phyloP scores from a whole-genome alignment of 2,113 vertebrate genomes.

The Trogon melanurus region DNA sequence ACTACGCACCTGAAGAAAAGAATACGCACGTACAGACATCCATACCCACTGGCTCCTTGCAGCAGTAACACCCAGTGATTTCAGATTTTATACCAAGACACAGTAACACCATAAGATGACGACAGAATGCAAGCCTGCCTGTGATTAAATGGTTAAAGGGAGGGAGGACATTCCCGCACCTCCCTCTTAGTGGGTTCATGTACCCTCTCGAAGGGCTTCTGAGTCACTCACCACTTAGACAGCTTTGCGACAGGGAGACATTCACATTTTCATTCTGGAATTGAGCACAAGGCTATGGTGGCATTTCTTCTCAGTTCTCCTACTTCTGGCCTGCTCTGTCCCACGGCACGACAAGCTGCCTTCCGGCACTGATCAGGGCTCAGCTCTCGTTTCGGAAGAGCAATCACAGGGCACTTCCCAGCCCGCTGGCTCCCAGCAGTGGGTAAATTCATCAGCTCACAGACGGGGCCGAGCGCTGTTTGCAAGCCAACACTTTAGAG shows the following conservation, averaged over 20 bases:
- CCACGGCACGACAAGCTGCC: not conserved
- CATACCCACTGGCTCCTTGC: not conserved
- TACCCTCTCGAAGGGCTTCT: not conserved
- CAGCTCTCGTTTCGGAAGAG: not conserved
- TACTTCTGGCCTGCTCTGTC: not conserved
- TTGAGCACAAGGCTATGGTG: not conserved
- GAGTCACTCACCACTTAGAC: not conserved
- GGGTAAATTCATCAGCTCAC: conserved; percentile 5
- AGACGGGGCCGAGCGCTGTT: not conserved
- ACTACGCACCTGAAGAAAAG: not conserved
- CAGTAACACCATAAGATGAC: not conserved
- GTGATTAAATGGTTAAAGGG: not conserved
- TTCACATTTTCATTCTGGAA: not conserved
- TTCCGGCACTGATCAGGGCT: not conserved
- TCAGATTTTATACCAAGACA: not conserved
- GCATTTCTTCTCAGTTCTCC: not conserved
- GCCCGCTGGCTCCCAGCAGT: conserved; percentile 14
- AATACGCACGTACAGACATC: not conserved
- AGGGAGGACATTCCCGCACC: not conserved
- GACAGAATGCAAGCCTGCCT: not conserved
- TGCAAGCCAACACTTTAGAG: not conserved
- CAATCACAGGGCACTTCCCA: conserved; percentile 15
- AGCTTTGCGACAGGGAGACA: not conserved
- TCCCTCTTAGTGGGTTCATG: not conserved
- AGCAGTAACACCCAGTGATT: not conserved